phyloP scores from a whole-genome alignment of 1,140 invertebrate species.

The Mercenaria mercenaria region DNA sequence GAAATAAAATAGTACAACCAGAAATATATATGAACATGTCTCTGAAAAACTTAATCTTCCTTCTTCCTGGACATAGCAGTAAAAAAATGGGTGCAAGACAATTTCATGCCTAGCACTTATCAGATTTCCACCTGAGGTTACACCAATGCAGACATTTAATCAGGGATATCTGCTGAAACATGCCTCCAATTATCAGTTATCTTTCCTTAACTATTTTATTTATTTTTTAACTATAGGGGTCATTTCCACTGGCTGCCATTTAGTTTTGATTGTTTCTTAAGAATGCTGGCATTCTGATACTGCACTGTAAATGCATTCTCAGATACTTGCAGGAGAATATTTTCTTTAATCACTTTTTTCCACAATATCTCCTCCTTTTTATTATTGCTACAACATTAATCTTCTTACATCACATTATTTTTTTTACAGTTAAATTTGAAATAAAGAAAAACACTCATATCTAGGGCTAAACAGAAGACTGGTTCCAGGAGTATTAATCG shows the following conservation, averaged over 20 bases:
- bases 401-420: too few species aligned
- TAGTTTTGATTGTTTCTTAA: conserved; percentile 19
- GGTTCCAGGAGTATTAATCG: too few species aligned
- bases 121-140: conserved; percentile 18
- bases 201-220: conserved; percentile 10
- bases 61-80: neutral
- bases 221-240: conserved; percentile 18
- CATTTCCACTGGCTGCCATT: conserved; percentile 10
- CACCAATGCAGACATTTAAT: neutral
- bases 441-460: too few species aligned
- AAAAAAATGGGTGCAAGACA: neutral
- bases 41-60: too few species aligned
- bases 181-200: conserved; percentile 25
- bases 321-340: too few species aligned
- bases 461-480: too few species aligned
- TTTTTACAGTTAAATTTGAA: too few species aligned
- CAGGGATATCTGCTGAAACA: neutral
- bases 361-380: too few species aligned
- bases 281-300: neutral
- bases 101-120: neutral
- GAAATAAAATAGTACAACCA: too few species aligned
- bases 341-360: too few species aligned
- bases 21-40: too few species aligned
- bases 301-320: neutral
- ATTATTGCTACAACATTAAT: too few species aligned